Conservation (phyloP, 2,797 vertebrate species). For the Uromys caudimaculatus region DNA sequence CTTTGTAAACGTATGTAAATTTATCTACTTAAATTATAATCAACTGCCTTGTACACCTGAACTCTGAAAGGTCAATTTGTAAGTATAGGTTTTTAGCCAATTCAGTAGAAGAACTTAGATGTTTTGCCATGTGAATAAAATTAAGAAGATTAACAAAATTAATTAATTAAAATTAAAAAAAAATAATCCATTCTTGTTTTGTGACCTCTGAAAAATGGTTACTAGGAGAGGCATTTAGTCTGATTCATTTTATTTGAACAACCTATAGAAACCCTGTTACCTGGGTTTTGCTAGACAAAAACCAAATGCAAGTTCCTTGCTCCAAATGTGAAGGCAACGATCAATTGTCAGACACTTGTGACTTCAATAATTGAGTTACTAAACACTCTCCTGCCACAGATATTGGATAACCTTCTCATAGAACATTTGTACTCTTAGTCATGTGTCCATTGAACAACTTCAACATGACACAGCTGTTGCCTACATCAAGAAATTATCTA, state of each 20-base stretch:
- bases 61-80: not conserved
- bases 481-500: not conserved
- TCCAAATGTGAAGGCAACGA: not conserved
- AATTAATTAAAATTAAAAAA: no score
- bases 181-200: not conserved
- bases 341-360: not conserved
- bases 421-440: not conserved
- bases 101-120: not conserved
- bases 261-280: not conserved
- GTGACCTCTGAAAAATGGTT: not conserved
- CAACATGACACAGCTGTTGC: not conserved
- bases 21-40: not conserved
- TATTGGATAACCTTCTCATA: not conserved
- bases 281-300: not conserved
- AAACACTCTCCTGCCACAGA: not conserved
- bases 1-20: not conserved
- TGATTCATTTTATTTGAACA: not conserved
- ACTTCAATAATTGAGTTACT: not conserved
- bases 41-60: accelerated
- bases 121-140: not conserved
- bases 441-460: not conserved
- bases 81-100: not conserved
- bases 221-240: not conserved
- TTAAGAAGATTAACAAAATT: not conserved
- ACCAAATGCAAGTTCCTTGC: not conserved